Conservation (phyloP, 2,113 vertebrate genomes). For the Grammomys dolichurus region DNA sequence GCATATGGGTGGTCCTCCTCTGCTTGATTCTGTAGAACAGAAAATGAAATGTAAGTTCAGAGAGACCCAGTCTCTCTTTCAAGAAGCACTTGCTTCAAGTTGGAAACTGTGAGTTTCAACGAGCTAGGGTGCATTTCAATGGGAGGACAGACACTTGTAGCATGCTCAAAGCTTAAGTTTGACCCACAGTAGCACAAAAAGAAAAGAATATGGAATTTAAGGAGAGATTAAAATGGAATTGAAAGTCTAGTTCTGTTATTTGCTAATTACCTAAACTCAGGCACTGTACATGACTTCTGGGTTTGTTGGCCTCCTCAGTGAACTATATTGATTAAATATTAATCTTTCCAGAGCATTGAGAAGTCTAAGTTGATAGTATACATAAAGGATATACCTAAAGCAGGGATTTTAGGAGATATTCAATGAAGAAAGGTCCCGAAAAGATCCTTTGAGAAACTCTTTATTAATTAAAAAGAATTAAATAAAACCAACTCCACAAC, state of each 20-base stretch:
- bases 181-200: not conserved
- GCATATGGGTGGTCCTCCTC: not conserved
- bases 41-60: slow-evolving; percentile 22
- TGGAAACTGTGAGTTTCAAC: not conserved
- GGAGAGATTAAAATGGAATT: not conserved
- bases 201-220: not conserved
- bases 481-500: not conserved
- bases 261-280: not conserved
- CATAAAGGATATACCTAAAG: not conserved
- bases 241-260: not conserved
- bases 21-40: not conserved
- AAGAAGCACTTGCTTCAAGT: not conserved
- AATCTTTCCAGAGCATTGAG: not conserved
- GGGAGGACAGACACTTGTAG: not conserved
- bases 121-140: not conserved
- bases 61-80: not conserved
- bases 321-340: not conserved
- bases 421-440: not conserved
- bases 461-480: not conserved
- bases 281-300: not conserved
- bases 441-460: not conserved
- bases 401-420: not conserved
- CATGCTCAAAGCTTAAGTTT: not conserved
- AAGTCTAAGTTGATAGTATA: slow-evolving; percentile 1
- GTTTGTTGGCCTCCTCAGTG: not conserved